A percentile compares a stretch with the other conserved stretches of the same genome.
phyloP scores from a whole-genome alignment of 2,797 vertebrate species.

The Lacerta bilineata region DNA sequence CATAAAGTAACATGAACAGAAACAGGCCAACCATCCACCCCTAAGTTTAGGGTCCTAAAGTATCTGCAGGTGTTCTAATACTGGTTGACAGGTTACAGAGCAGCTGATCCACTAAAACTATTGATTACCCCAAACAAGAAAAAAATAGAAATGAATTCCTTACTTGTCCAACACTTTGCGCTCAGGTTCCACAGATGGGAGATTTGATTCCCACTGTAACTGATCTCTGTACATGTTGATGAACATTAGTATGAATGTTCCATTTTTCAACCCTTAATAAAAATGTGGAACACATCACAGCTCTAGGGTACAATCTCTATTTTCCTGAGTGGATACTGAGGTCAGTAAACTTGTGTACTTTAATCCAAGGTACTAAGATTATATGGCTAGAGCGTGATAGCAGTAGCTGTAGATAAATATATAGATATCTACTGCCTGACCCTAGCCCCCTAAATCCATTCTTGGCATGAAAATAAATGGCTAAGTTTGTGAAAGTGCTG shows the following conservation, averaged over 20 bases:
- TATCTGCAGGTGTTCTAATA: background rate
- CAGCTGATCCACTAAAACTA: background rate
- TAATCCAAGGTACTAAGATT: background rate
- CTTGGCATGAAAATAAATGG: slow-evolving; percentile 15
- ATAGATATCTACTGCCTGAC: slow-evolving; percentile 22
- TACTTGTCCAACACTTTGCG: background rate
- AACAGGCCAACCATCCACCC: too few relatives aligned
- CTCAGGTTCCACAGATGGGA: background rate
- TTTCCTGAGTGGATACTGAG: background rate
- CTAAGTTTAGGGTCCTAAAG: background rate
- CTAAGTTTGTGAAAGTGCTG: slow-evolving; percentile 11
- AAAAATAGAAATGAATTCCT: background rate
- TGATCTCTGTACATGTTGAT: background rate
- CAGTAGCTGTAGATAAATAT: slow-evolving; percentile 28
- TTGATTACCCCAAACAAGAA: background rate
- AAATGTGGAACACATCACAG: background rate
- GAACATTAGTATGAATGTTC: background rate
- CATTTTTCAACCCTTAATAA: background rate
- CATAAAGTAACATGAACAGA: too few relatives aligned
- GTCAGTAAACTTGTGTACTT: background rate
- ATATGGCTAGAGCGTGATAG: background rate
- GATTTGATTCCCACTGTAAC: background rate
- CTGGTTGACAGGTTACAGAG: background rate
- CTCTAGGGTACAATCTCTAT: background rate
- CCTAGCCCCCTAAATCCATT: slow-evolving; percentile 10